Conservation (phyloP, 2,797 vertebrate species). For the Pelodytes ibericus region DNA sequence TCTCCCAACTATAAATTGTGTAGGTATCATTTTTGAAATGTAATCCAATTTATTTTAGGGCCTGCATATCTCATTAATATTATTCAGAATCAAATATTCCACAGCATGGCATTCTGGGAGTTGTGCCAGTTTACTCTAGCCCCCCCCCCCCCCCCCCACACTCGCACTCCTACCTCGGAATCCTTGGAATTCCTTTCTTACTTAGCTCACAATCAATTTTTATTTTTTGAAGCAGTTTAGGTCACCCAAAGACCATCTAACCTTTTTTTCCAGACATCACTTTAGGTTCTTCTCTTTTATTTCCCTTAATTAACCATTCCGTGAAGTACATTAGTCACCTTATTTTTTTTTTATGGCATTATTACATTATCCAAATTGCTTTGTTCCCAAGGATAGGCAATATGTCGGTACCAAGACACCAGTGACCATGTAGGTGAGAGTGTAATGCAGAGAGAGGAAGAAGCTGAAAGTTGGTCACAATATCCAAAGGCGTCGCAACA, state of each 20-base stretch:
- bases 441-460: too few relatives aligned
- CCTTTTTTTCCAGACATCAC: background rate
- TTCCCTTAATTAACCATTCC: too few relatives aligned
- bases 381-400: too few relatives aligned
- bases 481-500: too few relatives aligned
- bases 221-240: background rate
- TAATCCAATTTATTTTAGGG: conserved; percentile 16
- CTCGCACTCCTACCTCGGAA: conserved; percentile 20
- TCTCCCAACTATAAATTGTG: conserved; percentile 8
- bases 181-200: conserved; percentile 24
- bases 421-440: too few relatives aligned
- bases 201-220: background rate
- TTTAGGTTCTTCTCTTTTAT: too few relatives aligned
- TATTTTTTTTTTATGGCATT: too few relatives aligned
- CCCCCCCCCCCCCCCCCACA: too few relatives aligned
- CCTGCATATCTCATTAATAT: conserved; percentile 21
- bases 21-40: background rate
- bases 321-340: too few relatives aligned
- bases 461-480: too few relatives aligned
- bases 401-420: too few relatives aligned
- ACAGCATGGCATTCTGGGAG: conserved; percentile 32
- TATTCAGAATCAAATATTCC: conserved; percentile 19
- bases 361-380: too few relatives aligned
- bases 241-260: conserved; percentile 3
- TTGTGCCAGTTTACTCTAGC: conserved; percentile 11